These are phyloP conservation scores for Abrostola tripartita DNA, from an alignment of 2,888 invertebrate genomes.

Conservation along the genomic window DNA sequence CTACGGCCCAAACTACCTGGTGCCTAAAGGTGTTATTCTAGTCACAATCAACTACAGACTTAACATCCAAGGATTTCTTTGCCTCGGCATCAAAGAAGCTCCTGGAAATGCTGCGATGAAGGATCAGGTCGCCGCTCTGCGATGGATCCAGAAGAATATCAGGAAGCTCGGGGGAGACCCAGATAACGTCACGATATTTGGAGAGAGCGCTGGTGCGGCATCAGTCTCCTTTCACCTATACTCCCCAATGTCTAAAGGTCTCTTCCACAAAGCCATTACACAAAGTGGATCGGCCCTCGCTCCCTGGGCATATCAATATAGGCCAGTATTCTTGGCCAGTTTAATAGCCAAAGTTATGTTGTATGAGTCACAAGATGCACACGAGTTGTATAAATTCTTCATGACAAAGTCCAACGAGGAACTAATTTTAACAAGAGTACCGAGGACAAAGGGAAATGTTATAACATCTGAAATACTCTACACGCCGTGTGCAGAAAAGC, in stretches of 20 bases:
- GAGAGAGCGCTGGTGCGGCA: conserved; percentile 79
- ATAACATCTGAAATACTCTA: conserved; percentile 72
- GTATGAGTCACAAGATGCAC: conserved; percentile 66
- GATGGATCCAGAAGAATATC: conserved; percentile 76
- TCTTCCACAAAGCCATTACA: conserved; percentile 78
- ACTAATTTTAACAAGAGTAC: conserved; percentile 71
- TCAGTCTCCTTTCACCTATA: conserved; percentile 76
- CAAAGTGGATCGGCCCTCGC: conserved; percentile 78
- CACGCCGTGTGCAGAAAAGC: conserved; percentile 72
- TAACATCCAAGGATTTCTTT: conserved; percentile 76
- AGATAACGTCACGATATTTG: conserved; percentile 76
- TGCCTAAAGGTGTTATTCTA: conserved; percentile 73
- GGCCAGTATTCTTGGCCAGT: conserved; percentile 72
- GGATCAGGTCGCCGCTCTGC: conserved; percentile 77
- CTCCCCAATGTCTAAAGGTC: conserved; percentile 77
- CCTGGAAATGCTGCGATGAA: conserved; percentile 80
- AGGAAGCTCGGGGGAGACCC: conserved; percentile 75
- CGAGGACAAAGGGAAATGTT: conserved; percentile 67
- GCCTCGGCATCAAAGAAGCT: conserved; percentile 75
- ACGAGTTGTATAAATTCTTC: conserved; percentile 71
- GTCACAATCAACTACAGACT: conserved; percentile 79
- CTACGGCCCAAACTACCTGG: conserved; percentile 77
- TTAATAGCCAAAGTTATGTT: conserved; percentile 73
- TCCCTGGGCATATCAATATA: conserved; percentile 75
- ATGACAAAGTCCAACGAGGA: conserved; percentile 71